These are phyloP conservation scores for Zaprionus lachaisei DNA, from an alignment of 1,140 invertebrate species.

Conservation along the genomic window DNA sequence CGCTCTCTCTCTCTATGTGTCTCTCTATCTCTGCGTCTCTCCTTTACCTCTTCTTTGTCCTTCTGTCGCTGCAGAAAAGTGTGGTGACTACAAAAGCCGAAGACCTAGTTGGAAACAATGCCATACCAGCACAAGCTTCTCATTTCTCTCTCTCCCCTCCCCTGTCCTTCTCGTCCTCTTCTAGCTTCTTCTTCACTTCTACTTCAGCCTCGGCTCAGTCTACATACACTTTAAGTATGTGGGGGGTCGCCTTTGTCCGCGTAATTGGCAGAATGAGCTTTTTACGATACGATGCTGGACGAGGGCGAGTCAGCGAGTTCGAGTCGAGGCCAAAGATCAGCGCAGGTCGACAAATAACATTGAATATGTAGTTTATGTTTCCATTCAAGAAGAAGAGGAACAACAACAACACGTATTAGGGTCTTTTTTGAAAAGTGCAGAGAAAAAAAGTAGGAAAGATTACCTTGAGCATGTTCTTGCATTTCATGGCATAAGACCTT, in stretches of 20 bases:
- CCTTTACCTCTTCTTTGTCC: neutral
- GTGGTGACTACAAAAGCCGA: conserved; percentile 14
- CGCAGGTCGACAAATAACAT: conserved; percentile 4
- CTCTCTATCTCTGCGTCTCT: neutral
- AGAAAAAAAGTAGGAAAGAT: neutral
- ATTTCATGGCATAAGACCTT: neutral
- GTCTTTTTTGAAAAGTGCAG: neutral
- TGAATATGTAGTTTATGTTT: conserved; percentile 2
- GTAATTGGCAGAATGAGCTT: conserved; percentile 54
- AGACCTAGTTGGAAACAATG: conserved; percentile 23
- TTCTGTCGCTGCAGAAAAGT: neutral
- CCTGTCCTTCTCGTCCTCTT: neutral
- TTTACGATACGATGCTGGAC: neutral
- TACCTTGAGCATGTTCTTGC: neutral
- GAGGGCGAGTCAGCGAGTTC: neutral
- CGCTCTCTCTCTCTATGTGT: neutral
- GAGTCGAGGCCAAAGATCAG: conserved; percentile 1
- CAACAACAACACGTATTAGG: neutral
- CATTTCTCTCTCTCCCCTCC: neutral
- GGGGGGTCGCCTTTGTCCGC: conserved; percentile 57
- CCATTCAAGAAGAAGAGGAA: neutral
- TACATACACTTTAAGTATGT: conserved; percentile 11
- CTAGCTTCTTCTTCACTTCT: neutral
- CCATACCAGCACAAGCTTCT: conserved; percentile 5
- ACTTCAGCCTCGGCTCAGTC: neutral